Percentiles rank a stretch among this genome's conserved stretches.
phyloP scores from a whole-genome alignment of 53 echinoderm and acorn worm species.

The Pentamera pediparva region DNA sequence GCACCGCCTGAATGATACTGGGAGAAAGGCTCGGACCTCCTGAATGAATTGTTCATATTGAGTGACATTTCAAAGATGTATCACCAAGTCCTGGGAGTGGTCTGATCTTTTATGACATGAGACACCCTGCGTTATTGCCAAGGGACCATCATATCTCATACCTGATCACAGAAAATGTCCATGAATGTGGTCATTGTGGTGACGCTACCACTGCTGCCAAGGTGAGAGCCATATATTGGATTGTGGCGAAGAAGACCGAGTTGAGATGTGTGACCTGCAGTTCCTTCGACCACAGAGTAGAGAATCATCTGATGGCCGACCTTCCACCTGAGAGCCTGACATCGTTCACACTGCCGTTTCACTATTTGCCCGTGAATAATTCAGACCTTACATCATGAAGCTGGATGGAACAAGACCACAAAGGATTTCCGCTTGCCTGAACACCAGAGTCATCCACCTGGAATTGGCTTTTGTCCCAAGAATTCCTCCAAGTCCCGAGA shows the following conservation, averaged over 20 bases:
- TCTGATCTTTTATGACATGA: conserved; percentile 43
- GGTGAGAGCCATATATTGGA: conserved; percentile 46
- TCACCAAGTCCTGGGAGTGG: conserved; percentile 24
- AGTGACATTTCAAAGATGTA: conserved; percentile 38
- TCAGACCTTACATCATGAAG: conserved; percentile 26
- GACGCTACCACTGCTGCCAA: conserved; percentile 56
- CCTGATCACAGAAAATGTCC: conserved; percentile 46
- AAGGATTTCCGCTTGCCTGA: conserved; percentile 34
- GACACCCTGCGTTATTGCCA: conserved; percentile 51
- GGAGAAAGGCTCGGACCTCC: neutral
- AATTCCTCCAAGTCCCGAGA: conserved; percentile 54
- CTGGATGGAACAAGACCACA: conserved; percentile 26
- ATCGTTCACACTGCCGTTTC: conserved; percentile 43
- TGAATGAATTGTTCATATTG: neutral
- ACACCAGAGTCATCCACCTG: conserved; percentile 59
- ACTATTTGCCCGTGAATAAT: conserved; percentile 43
- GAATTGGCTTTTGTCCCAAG: conserved; percentile 48
- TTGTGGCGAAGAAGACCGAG: conserved; percentile 47
- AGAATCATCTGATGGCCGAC: conserved; percentile 45
- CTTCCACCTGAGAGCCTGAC: conserved; percentile 42
- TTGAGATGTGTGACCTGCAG: conserved; percentile 50
- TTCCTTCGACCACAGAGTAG: conserved; percentile 40
- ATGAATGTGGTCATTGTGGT: conserved; percentile 56
- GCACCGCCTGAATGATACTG: conserved; percentile 31
- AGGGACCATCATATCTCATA: conserved; percentile 38